Conservation (phyloP, 2,113 vertebrate genomes). For the Myanophis thanlyinensis region DNA sequence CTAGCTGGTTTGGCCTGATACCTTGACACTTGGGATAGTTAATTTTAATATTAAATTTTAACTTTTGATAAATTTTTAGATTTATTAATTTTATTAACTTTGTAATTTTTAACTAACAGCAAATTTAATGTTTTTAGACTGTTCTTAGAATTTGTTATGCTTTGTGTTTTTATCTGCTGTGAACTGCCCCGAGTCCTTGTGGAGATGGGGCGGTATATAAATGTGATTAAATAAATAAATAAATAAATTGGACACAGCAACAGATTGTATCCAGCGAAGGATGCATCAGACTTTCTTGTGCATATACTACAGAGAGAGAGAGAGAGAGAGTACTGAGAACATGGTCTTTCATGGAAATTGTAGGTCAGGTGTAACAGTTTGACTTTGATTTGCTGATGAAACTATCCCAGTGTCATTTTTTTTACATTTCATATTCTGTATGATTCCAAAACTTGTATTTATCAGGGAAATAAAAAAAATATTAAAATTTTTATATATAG, state of each 20-base stretch:
- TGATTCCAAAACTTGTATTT: not conserved
- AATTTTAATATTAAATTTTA: too few relatives aligned
- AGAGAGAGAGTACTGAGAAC: not conserved
- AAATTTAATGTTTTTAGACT: too few relatives aligned
- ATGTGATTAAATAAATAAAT: too few relatives aligned
- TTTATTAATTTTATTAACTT: too few relatives aligned
- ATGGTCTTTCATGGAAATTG: not conserved
- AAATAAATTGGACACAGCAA: not conserved
- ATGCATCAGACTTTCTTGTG: not conserved
- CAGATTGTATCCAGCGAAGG: not conserved
- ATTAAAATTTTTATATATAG: not conserved
- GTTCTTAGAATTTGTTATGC: too few relatives aligned
- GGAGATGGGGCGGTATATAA: too few relatives aligned
- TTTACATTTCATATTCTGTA: not conserved
- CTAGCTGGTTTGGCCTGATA: too few relatives aligned
- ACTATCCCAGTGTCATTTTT: not conserved
- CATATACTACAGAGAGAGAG: not conserved
- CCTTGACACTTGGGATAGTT: too few relatives aligned
- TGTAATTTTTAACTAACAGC: too few relatives aligned
- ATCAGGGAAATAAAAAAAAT: not conserved
- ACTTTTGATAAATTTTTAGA: too few relatives aligned
- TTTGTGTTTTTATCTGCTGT: too few relatives aligned
- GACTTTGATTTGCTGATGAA: not conserved
- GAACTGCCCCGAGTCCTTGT: too few relatives aligned
- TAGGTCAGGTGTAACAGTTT: not conserved